These are phyloP conservation scores for Hesperophylax magnus DNA, from an alignment of 1,140 invertebrate genomes.

Conservation along the genomic window DNA sequence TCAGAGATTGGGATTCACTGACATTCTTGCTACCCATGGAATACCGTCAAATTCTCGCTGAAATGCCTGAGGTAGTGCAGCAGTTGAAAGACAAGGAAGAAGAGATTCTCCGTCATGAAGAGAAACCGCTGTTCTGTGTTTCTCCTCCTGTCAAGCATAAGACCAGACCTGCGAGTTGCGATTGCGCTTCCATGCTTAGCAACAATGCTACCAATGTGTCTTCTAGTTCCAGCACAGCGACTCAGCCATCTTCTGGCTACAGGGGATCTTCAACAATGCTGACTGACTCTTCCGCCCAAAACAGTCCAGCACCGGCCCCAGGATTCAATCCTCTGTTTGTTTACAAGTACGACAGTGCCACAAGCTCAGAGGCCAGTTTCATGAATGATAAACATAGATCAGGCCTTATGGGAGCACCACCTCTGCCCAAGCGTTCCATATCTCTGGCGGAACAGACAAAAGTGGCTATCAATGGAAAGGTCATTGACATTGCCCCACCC, in stretches of 20 bases:
- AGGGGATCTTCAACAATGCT: slow-evolving; percentile 87
- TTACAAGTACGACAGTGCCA: slow-evolving; percentile 85
- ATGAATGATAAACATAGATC: slow-evolving; percentile 70
- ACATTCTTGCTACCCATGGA: slow-evolving; percentile 88
- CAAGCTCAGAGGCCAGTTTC: slow-evolving; percentile 78
- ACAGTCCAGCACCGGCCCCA: slow-evolving; percentile 70
- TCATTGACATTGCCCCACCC: slow-evolving; percentile 73
- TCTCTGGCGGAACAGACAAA: slow-evolving; percentile 74
- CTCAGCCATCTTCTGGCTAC: slow-evolving; percentile 87
- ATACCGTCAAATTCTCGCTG: slow-evolving; percentile 80
- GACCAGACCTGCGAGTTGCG: slow-evolving; percentile 74
- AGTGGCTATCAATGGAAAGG: slow-evolving; percentile 63
- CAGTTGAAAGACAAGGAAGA: slow-evolving; percentile 72
- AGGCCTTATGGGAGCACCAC: slow-evolving; percentile 69
- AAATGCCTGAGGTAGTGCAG: slow-evolving; percentile 81
- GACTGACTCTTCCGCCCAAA: slow-evolving; percentile 80
- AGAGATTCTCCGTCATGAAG: slow-evolving; percentile 61
- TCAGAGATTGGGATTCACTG: slow-evolving; percentile 92
- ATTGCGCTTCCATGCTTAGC: slow-evolving; percentile 73
- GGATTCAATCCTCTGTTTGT: slow-evolving; percentile 82
- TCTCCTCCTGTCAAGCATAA: slow-evolving; percentile 73
- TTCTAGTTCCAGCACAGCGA: slow-evolving; percentile 81
- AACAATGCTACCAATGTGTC: slow-evolving; percentile 73
- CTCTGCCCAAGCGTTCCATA: slow-evolving; percentile 76
- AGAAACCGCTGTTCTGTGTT: slow-evolving; percentile 78